These are phyloP conservation scores for Semaprochilodus insignis DNA, from an alignment of 2,797 vertebrate species.

Conservation along the genomic window DNA sequence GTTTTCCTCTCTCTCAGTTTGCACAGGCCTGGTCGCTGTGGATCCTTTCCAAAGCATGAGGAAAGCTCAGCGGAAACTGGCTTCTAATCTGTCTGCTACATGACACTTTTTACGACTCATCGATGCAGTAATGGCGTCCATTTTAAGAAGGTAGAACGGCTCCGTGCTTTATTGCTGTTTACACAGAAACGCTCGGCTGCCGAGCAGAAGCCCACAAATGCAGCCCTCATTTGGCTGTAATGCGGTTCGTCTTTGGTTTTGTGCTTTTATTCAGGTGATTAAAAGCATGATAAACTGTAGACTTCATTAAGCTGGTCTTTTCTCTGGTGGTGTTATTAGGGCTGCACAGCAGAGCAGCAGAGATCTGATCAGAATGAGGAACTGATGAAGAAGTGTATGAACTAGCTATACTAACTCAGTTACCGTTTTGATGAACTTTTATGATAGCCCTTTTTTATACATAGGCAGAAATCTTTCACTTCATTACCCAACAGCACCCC, in stretches of 20 bases:
- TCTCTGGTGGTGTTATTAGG: conserved; percentile 39
- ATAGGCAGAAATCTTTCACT: too few species aligned
- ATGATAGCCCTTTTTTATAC: too few species aligned
- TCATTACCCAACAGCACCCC: too few species aligned
- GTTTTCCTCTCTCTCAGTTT: conserved; percentile 33
- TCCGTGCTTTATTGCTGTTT: conserved; percentile 7
- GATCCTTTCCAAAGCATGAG: conserved; percentile 7
- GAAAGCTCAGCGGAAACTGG: neutral
- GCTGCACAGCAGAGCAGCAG: conserved; percentile 23
- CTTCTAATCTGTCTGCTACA: conserved; percentile 7
- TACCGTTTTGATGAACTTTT: too few species aligned
- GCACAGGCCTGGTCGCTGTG: neutral
- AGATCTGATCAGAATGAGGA: conserved; percentile 48
- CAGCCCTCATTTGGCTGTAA: conserved; percentile 69
- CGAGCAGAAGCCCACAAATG: neutral
- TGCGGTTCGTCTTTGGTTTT: conserved; percentile 61
- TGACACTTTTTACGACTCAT: conserved; percentile 3
- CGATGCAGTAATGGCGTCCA: neutral
- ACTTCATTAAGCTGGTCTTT: conserved; percentile 45
- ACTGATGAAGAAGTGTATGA: neutral
- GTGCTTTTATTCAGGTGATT: conserved; percentile 50
- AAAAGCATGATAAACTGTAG: conserved; percentile 65
- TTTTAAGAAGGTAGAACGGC: conserved; percentile 5
- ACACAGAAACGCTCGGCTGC: neutral
- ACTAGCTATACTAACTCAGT: neutral